Percentiles rank a stretch among this genome's conserved stretches.
Conservation (phyloP, 2,888 invertebrate species). For the Branchellion lobata region DNA sequence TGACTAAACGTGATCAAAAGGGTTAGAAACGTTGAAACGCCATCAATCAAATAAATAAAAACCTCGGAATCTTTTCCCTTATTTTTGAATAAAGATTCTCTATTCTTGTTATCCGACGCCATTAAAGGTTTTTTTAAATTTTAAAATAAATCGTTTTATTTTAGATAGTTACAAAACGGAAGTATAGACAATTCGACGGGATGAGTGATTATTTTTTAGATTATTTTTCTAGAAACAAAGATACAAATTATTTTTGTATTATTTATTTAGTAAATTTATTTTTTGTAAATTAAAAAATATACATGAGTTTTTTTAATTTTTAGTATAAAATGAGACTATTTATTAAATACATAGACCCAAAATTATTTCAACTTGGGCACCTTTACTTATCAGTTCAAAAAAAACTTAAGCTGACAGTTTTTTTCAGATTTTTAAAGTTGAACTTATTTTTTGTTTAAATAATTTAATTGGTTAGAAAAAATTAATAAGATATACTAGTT, state of each 20-base stretch:
- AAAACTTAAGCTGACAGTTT: too few species aligned
- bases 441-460: too few species aligned
- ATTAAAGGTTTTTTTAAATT: conserved; percentile 34
- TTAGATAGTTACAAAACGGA: conserved; percentile 30
- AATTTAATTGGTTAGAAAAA: too few species aligned
- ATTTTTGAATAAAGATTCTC: conserved; percentile 71
- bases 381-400: too few species aligned
- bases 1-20: conserved; percentile 13
- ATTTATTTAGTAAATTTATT: too few species aligned
- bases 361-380: too few species aligned
- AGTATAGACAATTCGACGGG: background rate
- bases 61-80: conserved; percentile 99
- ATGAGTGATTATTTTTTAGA: conserved; percentile 20
- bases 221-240: conserved; percentile 15
- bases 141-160: conserved; percentile 30
- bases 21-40: background rate
- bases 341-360: too few species aligned
- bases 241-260: conserved; percentile 8
- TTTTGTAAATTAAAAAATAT: too few species aligned
- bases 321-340: too few species aligned
- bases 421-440: too few species aligned
- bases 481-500: too few species aligned
- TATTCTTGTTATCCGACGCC: conserved; percentile 48
- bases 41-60: conserved; percentile 53
- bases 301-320: too few species aligned